Conservation (phyloP, 2,113 vertebrate genomes). For the Tretioscincus oriximinensis region DNA sequence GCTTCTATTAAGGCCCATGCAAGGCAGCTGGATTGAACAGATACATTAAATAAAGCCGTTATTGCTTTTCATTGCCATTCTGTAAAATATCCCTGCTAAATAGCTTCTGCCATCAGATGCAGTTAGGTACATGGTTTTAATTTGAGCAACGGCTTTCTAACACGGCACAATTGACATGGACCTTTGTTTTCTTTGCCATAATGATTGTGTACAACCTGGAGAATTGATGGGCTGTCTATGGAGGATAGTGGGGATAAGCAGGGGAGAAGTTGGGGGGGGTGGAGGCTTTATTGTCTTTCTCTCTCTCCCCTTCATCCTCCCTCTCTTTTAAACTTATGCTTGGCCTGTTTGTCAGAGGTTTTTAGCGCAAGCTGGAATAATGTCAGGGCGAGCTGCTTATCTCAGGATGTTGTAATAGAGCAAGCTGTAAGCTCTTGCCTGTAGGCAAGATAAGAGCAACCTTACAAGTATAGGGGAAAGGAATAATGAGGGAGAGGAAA, state of each 20-base stretch:
- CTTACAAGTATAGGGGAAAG: conserved; percentile 71
- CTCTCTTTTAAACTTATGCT: conserved; percentile 76
- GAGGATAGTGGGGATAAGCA: conserved; percentile 39
- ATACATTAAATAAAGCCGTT: conserved; percentile 98
- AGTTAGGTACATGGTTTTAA: conserved; percentile 97
- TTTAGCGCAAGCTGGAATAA: conserved; percentile 79
- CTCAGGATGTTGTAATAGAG: conserved; percentile 82
- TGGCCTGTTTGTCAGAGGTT: conserved; percentile 81
- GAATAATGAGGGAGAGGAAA: conserved; percentile 7
- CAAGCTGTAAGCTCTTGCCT: conserved; percentile 79
- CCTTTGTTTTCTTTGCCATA: conserved; percentile 88
- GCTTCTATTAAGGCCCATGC: conserved; percentile 93
- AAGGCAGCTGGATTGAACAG: conserved; percentile 93
- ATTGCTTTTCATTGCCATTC: conserved; percentile 97
- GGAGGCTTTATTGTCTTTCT: conserved; percentile 74
- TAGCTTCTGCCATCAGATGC: conserved; percentile 92
- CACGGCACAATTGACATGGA: conserved; percentile 86
- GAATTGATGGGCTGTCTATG: conserved; percentile 94
- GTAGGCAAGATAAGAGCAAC: conserved; percentile 85
- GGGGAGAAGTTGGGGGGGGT: not conserved
- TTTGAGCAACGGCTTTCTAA: conserved; percentile 93
- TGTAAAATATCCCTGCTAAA: conserved; percentile 94
- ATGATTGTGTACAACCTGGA: conserved; percentile 90
- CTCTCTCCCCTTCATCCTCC: conserved; percentile 44
- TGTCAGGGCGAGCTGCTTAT: conserved; percentile 87